Evolutionary conservation across 2,888 invertebrate genomes (phyloP), one percentile per base, ranked within the genome.

Genomic region (Netelia fuscicornis): DNA sequence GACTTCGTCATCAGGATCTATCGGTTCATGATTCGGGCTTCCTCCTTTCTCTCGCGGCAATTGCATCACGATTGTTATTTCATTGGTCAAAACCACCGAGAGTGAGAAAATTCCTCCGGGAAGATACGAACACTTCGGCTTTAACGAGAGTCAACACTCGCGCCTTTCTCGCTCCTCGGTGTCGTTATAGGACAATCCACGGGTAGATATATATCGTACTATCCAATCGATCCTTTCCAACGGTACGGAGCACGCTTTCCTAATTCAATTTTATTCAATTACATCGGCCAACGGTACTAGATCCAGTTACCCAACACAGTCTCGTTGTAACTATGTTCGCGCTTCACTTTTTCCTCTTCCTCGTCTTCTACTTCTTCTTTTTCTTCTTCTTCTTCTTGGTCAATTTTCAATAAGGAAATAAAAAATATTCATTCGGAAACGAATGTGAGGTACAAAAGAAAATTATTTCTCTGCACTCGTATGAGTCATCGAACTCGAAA

Each of bases 31-130:
- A 68, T 76, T 42, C 68, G 85, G 78, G 90, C 91, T 93, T 93
- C 93, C 93, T 93, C 92, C 93, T 93, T 93, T 93, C 93, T 92
- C 91, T 88, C 87, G 84, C 62, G 64, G 74, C 54, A 56, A 76
- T 87, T 83, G 74, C 84, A 72, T 81, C 82, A 83, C 65, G 37
- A 52, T n/a, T 44, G 10, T 68, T 52, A 70, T 74, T 65, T 67
- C 56, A 75, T 56, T 75, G 42, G 78, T 37, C 64, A 54, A 56
- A 25, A 82, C 72, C 56, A 48, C n/a, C 71, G 68, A 71, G 44
- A 60, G 30, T 58, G 20, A 13, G 48, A 17, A 58, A 75, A 48
- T 58, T 78, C 17, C 1, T 70, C 62, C 68, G 13, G 65, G 65
- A 64, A 44, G 80, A 58, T 44, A 67, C 25, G 10, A 30, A 20